Evolutionary conservation across 2,888 invertebrate genomes (phyloP).

Genomic region (Agelastica alni): DNA sequence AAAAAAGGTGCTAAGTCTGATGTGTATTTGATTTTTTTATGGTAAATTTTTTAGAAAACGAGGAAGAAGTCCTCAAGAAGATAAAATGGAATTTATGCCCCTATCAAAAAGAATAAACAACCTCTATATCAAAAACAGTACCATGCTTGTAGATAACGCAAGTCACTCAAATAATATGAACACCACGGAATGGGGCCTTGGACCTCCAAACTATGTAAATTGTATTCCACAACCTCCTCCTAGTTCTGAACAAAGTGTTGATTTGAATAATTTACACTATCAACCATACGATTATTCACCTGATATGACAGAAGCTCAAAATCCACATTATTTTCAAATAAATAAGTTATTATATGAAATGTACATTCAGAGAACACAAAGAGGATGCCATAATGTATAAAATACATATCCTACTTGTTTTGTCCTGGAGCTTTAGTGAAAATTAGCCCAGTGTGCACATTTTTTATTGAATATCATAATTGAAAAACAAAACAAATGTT

Average conservation of each 20-base stretch:
- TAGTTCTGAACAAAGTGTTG: constrained; percentile 48
- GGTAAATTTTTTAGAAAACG: constrained; percentile 81
- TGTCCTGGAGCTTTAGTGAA: too few relatives aligned
- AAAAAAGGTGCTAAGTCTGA: too few relatives aligned
- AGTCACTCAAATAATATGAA: constrained; percentile 41
- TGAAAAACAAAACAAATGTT: too few relatives aligned
- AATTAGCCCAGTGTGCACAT: too few relatives aligned
- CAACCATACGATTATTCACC: constrained; percentile 77
- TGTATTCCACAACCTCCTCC: constrained; percentile 50
- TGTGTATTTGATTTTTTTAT: too few relatives aligned
- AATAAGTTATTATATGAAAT: constrained; percentile 86
- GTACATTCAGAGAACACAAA: constrained; percentile 78
- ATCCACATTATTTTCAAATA: constrained; percentile 83
- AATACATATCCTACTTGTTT: too few relatives aligned
- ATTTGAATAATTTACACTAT: constrained; percentile 61
- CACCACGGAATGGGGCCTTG: constrained; percentile 48
- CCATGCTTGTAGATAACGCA: constrained; percentile 50
- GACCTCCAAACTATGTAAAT: constrained; percentile 43
- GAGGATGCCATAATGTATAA: constrained; percentile 54
- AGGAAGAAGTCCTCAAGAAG: constrained; percentile 69
- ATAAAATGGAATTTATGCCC: constrained; percentile 81
- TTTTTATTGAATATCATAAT: too few relatives aligned
- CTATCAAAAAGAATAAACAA: constrained; percentile 89
- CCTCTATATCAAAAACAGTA: constrained; percentile 75
- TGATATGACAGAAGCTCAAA: constrained; percentile 74